These are phyloP conservation scores for Silurus meridionalis DNA, from an alignment of 2,113 vertebrate species.

Conservation along the genomic window DNA sequence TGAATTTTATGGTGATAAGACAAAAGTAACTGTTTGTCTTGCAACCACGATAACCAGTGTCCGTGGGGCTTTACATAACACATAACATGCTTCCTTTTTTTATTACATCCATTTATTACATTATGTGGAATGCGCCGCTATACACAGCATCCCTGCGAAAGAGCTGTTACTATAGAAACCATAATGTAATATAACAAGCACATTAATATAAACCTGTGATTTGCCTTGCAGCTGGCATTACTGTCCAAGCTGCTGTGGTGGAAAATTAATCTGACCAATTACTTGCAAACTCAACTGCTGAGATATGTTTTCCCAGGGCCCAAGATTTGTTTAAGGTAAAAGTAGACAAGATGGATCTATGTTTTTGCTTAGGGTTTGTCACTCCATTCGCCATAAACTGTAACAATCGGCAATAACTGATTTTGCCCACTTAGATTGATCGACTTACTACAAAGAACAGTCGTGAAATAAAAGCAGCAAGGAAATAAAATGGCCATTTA, in stretches of 20 bases:
- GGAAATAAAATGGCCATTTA: neutral
- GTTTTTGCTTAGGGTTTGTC: neutral
- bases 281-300: neutral
- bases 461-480: neutral
- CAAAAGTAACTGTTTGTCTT: neutral
- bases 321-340: neutral
- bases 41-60: neutral
- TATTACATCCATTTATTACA: neutral
- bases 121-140: neutral
- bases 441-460: neutral
- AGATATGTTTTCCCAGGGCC: neutral
- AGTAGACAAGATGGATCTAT: neutral
- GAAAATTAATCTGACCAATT: neutral
- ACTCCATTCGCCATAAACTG: neutral
- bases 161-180: neutral
- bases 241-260: neutral
- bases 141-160: neutral
- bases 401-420: neutral
- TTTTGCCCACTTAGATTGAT: neutral
- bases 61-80: neutral
- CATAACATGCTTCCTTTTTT: neutral
- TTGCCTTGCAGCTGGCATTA: neutral
- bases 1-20: neutral
- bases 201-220: neutral
- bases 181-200: neutral